A percentile compares a stretch with the other conserved stretches of the same genome.
phyloP scores from a whole-genome alignment of 1,140 invertebrate species.

The Zaprionus kolodkinae region DNA sequence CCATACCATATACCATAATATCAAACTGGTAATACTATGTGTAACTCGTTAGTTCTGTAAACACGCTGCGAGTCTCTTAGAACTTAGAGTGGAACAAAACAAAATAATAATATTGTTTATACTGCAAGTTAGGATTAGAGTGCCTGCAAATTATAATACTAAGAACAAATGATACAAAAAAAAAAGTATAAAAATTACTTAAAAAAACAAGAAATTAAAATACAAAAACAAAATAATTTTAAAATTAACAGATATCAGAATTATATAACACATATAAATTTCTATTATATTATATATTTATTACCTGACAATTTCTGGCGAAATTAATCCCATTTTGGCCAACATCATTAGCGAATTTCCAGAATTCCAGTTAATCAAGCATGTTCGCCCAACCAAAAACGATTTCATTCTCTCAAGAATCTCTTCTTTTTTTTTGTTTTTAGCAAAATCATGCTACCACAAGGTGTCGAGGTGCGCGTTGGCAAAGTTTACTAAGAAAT shows the following conservation, averaged over 20 bases:
- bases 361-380: neutral
- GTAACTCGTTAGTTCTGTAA: neutral
- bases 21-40: neutral
- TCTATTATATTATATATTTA: too few relatives aligned
- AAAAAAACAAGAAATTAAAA: too few relatives aligned
- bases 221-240: too few relatives aligned
- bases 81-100: neutral
- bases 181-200: too few relatives aligned
- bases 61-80: neutral
- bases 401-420: neutral
- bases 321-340: neutral
- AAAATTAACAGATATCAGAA: neutral
- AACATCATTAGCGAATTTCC: neutral
- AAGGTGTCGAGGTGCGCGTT: neutral
- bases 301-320: neutral
- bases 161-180: too few relatives aligned
- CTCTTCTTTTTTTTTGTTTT: too few relatives aligned
- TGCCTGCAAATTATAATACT: too few relatives aligned
- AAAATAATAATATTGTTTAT: neutral
- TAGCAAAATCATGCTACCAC: neutral
- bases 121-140: too few relatives aligned
- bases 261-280: neutral
- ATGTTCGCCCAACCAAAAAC: neutral
- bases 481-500: neutral
- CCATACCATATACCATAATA: neutral